Conservation (phyloP, 2,113 vertebrate species). For the Oncorhynchus gorbuscha region DNA sequence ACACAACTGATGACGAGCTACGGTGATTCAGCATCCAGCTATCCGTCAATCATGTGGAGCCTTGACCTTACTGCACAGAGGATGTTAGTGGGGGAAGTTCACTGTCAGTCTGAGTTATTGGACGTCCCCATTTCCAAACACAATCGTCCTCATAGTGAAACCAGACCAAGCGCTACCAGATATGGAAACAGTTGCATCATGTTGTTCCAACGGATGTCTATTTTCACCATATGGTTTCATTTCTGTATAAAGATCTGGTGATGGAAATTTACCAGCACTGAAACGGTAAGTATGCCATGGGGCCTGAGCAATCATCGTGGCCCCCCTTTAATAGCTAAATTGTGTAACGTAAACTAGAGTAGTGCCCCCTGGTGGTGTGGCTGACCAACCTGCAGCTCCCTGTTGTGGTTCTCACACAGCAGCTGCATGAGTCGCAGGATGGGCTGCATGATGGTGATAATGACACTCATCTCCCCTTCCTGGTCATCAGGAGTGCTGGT, state of each 20-base stretch:
- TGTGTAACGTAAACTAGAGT: not conserved
- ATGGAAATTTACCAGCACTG: constrained; percentile 39
- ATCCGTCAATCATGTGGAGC: constrained; percentile 9
- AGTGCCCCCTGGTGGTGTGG: not conserved
- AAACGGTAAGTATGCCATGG: constrained; percentile 19
- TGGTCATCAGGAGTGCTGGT: constrained; percentile 82
- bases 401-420: constrained; percentile 96
- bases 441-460: constrained; percentile 98
- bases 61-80: not conserved
- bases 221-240: constrained; percentile 62
- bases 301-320: not conserved
- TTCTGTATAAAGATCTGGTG: constrained; percentile 54
- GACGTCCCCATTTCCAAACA: constrained; percentile 31
- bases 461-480: constrained; percentile 94
- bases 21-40: constrained; percentile 1
- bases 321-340: not conserved
- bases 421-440: constrained; percentile 95
- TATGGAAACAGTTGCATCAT: constrained; percentile 57
- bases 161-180: constrained; percentile 55
- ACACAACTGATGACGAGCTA: constrained; percentile 10
- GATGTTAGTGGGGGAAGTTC: constrained; percentile 49
- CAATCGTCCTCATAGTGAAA: constrained; percentile 60
- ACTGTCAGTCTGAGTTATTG: constrained; percentile 42
- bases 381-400: constrained; percentile 86
- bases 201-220: constrained; percentile 51